Base-by-base conservation (phyloP, 2,888 invertebrate genomes). In the Andrena chrysosceles region DNA sequence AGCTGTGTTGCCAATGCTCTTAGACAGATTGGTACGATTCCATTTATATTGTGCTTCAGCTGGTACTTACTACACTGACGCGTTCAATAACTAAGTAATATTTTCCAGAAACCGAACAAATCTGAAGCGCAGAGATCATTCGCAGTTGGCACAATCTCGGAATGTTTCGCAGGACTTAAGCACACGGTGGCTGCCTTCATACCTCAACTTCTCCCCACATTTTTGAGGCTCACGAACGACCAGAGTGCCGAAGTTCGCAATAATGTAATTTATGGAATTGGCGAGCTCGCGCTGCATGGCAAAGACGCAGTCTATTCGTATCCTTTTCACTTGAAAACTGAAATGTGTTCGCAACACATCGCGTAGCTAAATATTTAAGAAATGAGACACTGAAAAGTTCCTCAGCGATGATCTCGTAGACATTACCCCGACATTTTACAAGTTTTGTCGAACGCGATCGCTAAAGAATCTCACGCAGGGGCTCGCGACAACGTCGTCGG, bases 401-500 rank as follows among this genome's bases (percentile, higher is more conserved):
- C 91, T 91, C 91, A 88, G 86, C 74, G 54, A 71, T 23, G 60
- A 49, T 71, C 54, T 62, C 62, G 60, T 88, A 96, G 96, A 70
- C 95, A 96, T 87, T 97, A 96, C 93, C 94, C 95, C 42, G 95
- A 95, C 72, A 96, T 97, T 85, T 93, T 97, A 66, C 95, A 96
- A 92, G 94, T 95, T 7, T 93, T 97, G n/a, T 96, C 97, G 1
- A 93, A 95, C 49, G 95, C 96, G n/a, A 95, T 97, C 72, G 93
- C 95, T 4, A 95, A 94, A 77, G 97, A 97, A 93, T 94, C 95
- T n/a, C 95, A 96, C 89, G 94, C 95, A 0, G 95, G 96, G 54
- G 96, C 96, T 4, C 94, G 96, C 78, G 97, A 97, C 92, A 97
- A 97, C 92, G 96, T 97, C 85, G 96, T 97, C 92, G 97, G 97